Evolutionary conservation across 2,888 invertebrate genomes (phyloP).

Genomic region (Ormyrus pomaceus): DNA sequence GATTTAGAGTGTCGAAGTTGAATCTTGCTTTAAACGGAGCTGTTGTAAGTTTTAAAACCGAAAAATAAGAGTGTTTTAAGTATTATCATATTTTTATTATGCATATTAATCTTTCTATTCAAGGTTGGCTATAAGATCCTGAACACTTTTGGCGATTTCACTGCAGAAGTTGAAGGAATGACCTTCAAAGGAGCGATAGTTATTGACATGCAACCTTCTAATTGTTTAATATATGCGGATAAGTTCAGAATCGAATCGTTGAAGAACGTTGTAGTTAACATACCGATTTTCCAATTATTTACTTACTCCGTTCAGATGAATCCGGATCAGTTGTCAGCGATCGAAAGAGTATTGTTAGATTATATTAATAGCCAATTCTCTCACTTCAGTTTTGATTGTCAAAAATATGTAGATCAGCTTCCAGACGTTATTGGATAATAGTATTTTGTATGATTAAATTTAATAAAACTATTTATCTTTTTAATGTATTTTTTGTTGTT

Average conservation of each 20-base stretch:
- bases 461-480: too few relatives aligned
- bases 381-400: neutral
- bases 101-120: neutral
- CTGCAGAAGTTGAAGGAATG: neutral
- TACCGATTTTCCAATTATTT: neutral
- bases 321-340: neutral
- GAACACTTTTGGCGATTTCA: neutral
- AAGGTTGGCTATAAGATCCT: neutral
- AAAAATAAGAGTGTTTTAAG: neutral
- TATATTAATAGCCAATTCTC: neutral
- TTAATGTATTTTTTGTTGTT: too few relatives aligned
- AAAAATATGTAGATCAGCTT: constrained; percentile 7
- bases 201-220: neutral
- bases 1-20: neutral
- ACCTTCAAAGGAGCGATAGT: neutral
- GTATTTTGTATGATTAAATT: too few relatives aligned
- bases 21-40: neutral
- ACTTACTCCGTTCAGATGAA: neutral
- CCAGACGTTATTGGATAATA: neutral
- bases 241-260: neutral
- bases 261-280: neutral
- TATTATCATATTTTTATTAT: too few relatives aligned
- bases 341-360: neutral
- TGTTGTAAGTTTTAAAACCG: neutral
- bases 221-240: neutral